Evolutionary conservation across 2,113 vertebrate species (phyloP).

Genomic region (Sinosuthora webbiana): DNA sequence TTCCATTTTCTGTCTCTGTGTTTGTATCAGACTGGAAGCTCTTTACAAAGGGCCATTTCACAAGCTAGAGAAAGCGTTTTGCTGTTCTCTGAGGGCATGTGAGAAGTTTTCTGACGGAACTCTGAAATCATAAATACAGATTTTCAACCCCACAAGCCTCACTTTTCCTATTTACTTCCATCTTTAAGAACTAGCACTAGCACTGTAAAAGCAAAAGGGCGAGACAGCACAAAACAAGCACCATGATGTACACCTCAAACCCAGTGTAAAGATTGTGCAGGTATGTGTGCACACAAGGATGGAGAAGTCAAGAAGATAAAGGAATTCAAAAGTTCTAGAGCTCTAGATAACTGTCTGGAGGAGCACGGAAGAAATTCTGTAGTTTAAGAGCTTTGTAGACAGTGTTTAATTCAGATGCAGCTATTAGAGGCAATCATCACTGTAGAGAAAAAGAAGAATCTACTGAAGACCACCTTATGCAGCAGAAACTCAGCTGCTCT

Average conservation of each 20-base stretch:
- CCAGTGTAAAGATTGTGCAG: neutral
- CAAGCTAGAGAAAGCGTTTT: neutral
- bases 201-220: neutral
- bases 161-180: neutral
- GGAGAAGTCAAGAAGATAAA: neutral
- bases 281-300: too few relatives aligned
- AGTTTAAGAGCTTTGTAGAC: neutral
- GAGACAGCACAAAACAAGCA: neutral
- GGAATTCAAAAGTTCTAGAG: neutral
- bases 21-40: neutral
- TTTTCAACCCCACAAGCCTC: neutral
- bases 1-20: neutral
- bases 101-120: neutral
- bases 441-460: neutral
- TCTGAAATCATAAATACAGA: neutral
- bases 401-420: neutral
- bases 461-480: neutral
- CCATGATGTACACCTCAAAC: neutral
- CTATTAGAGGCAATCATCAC: neutral
- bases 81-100: fast-evolving
- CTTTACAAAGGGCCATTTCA: neutral
- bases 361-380: neutral
- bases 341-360: neutral
- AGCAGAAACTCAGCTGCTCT: neutral
- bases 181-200: neutral